Evolutionary conservation across 1,140 invertebrate species (phyloP).

Genomic region (Zeugodacus cucurbitae): DNA sequence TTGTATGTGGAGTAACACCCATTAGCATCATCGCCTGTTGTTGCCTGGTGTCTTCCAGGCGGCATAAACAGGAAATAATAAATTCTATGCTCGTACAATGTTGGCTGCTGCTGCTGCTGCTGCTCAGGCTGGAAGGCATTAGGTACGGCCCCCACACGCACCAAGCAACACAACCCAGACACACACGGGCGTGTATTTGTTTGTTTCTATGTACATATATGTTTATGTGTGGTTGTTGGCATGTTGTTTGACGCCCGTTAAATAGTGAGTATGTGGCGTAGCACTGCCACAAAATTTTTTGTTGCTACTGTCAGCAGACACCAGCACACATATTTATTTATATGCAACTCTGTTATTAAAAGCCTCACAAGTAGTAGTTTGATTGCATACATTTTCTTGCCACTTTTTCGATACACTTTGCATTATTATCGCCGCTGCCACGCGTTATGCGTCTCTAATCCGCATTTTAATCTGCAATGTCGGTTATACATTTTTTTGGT

Average conservation of each 20-base stretch:
- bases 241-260: not conserved
- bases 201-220: not conserved
- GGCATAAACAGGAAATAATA: slow-evolving; percentile 21
- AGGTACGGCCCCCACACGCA: not conserved
- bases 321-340: not conserved
- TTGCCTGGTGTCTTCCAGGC: not conserved
- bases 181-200: not conserved
- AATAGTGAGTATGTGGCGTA: not conserved
- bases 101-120: not conserved
- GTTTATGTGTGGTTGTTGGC: not conserved
- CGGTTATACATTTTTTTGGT: not conserved
- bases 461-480: not conserved
- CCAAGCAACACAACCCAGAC: not conserved
- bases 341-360: not conserved
- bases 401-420: slow-evolving; percentile 9
- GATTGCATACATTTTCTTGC: not conserved
- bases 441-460: slow-evolving; percentile 16
- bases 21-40: not conserved
- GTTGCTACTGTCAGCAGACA: not conserved
- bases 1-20: not conserved
- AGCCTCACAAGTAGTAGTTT: not conserved
- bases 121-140: not conserved
- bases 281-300: not conserved
- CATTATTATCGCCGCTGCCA: slow-evolving; percentile 23
- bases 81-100: slow-evolving; percentile 31